Evolutionary conservation across 92 coral and sea anemone species (phyloP).

Genomic region (Isaurus tuberculatus): DNA sequence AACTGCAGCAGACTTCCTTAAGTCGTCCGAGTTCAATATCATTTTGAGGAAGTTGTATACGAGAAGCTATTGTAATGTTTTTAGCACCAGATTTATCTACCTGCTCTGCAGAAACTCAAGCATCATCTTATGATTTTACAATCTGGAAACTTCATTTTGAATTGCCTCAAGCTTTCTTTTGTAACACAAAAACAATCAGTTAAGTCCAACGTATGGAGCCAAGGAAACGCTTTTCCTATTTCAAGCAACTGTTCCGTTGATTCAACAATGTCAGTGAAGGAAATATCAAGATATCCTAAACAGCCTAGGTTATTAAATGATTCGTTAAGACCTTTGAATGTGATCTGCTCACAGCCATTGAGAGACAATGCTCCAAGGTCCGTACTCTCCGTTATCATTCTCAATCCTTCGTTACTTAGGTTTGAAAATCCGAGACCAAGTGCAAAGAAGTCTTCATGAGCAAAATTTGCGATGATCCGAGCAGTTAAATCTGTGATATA

Average conservation of each 20-base stretch:
- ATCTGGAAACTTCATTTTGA: slow-evolving; percentile 78
- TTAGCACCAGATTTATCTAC: background rate
- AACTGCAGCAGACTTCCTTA: background rate
- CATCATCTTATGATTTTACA: slow-evolving; percentile 74
- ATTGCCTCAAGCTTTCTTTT: slow-evolving; percentile 66
- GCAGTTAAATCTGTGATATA: slow-evolving; percentile 87
- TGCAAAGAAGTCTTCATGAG: slow-evolving; percentile 81
- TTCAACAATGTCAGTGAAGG: slow-evolving; percentile 87
- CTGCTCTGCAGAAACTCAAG: background rate
- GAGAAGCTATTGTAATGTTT: background rate
- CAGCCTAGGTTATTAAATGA: slow-evolving; percentile 79
- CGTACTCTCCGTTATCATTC: slow-evolving; percentile 81
- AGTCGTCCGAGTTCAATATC: background rate
- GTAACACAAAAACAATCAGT: slow-evolving; percentile 87
- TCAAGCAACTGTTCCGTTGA: slow-evolving; percentile 85
- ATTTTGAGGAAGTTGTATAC: background rate
- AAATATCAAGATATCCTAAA: slow-evolving; percentile 84
- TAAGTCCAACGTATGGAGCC: slow-evolving; percentile 84
- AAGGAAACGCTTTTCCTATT: slow-evolving; percentile 82
- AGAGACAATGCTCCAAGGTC: slow-evolving; percentile 82
- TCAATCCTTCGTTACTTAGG: slow-evolving; percentile 91
- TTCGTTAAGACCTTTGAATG: slow-evolving; percentile 84
- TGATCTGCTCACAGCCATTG: slow-evolving; percentile 83
- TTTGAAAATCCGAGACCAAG: slow-evolving; percentile 94
- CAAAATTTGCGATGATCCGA: slow-evolving; percentile 81